Evolutionary conservation across 2,113 vertebrate genomes (phyloP).

Genomic region (Bambusicola thoracicus): DNA sequence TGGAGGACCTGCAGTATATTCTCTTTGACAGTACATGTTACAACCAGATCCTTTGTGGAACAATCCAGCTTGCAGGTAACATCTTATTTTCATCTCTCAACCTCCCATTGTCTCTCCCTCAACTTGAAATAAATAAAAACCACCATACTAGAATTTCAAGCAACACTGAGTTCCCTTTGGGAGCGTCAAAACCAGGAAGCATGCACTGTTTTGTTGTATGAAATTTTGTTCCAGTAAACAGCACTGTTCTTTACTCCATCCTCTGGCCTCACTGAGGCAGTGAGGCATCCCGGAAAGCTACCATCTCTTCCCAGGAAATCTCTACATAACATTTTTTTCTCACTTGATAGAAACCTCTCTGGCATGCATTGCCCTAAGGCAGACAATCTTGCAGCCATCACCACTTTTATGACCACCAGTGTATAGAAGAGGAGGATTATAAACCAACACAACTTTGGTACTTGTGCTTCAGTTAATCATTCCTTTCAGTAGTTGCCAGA

Average conservation of each 20-base stretch:
- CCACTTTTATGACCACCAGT: not conserved
- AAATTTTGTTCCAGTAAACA: conserved; percentile 5
- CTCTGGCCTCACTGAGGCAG: not conserved
- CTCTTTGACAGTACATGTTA: not conserved
- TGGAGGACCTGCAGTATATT: not conserved
- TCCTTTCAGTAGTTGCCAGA: not conserved
- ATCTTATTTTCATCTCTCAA: not conserved
- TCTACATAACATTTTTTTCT: not conserved
- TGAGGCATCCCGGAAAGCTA: not conserved
- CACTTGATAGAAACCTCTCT: not conserved
- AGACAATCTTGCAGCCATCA: not conserved
- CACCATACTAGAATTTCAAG: not conserved
- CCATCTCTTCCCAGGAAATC: not conserved
- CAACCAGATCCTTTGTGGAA: not conserved
- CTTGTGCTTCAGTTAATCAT: not conserved
- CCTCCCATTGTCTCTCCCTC: not conserved
- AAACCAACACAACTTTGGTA: not conserved
- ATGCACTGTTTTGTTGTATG: not conserved
- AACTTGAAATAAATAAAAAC: not conserved
- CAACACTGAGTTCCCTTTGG: not conserved
- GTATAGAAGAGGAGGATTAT: not conserved
- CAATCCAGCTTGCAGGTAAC: not conserved
- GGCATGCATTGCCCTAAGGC: not conserved
- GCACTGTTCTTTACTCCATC: not conserved
- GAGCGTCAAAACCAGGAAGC: not conserved